Conservation (phyloP, 92 coral and sea anemone genomes). For the Scolanthus callimorphus region DNA sequence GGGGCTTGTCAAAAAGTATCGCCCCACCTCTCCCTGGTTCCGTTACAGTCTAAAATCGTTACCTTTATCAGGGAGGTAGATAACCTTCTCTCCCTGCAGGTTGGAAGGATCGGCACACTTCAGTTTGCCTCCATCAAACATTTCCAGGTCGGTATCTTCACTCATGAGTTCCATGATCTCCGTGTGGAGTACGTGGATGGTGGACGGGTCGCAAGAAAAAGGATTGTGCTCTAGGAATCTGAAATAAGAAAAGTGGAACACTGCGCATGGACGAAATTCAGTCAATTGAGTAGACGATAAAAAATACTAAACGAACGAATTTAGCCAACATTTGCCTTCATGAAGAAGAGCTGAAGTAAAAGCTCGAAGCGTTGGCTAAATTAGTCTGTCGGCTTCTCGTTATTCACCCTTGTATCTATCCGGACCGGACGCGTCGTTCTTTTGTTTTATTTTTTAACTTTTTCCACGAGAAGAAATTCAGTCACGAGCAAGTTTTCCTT, state of each 20-base stretch:
- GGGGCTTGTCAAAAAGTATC: no score
- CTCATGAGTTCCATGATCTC: constrained; percentile 23
- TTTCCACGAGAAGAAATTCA: no score
- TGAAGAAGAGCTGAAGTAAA: no score
- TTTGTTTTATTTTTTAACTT: no score
- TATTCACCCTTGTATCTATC: no score
- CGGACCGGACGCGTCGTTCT: no score
- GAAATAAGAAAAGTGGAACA: not conserved
- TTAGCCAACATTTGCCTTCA: no score
- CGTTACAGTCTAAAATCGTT: no score
- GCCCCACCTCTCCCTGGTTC: no score
- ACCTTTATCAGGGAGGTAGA: constrained; percentile 7
- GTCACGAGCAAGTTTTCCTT: no score
- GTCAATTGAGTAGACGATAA: not conserved
- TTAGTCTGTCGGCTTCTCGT: no score
- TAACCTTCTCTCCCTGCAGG: constrained; percentile 30
- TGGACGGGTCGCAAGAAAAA: constrained; percentile 38
- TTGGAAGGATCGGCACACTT: constrained; percentile 44
- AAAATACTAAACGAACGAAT: not conserved
- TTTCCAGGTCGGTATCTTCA: constrained; percentile 19
- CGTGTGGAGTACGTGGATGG: constrained; percentile 10
- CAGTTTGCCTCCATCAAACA: constrained; percentile 46
- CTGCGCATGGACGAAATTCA: not conserved
- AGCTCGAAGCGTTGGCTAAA: no score
- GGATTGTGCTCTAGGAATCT: constrained; percentile 48